phyloP scores from a whole-genome alignment of 2,888 invertebrate genomes.

The Digitonthophagus gazella region DNA sequence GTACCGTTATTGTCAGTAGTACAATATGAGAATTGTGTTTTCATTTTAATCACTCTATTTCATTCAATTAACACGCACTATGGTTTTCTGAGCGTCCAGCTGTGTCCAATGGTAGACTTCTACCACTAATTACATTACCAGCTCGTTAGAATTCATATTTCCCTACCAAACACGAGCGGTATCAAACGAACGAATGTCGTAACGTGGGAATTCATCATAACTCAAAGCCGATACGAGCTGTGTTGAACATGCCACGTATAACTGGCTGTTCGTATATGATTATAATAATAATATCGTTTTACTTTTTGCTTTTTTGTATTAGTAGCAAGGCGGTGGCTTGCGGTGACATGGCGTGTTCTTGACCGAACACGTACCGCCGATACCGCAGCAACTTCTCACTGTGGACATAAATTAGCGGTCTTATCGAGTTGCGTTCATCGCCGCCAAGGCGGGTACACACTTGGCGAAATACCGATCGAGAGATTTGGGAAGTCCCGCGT shows the following conservation, averaged over 20 bases:
- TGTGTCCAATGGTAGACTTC: not conserved
- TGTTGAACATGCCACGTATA: constrained; percentile 17
- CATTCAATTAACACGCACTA: not conserved
- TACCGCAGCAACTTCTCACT: constrained; percentile 24
- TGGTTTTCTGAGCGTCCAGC: not conserved
- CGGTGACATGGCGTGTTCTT: constrained; percentile 40
- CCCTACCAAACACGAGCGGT: not conserved
- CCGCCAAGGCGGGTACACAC: constrained; percentile 20
- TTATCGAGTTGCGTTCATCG: constrained; percentile 29
- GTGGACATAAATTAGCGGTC: constrained; percentile 26
- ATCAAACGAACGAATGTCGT: not conserved
- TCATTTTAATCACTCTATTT: not conserved
- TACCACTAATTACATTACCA: not conserved
- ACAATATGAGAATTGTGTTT: not conserved
- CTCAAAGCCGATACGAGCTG: constrained; percentile 11
- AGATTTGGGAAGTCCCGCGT: not conserved
- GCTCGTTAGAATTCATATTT: not conserved
- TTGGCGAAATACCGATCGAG: not conserved
- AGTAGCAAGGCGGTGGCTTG: constrained; percentile 32
- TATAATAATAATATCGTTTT: constrained; percentile 16
- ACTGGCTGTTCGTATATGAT: constrained; percentile 12
- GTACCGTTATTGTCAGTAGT: no score
- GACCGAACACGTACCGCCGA: constrained; percentile 20
- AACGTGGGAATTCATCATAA: constrained; percentile 16
- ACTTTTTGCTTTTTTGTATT: constrained; percentile 32